phyloP scores from a whole-genome alignment of 1,140 invertebrate species.

The Leptoteleia sp. region DNA sequence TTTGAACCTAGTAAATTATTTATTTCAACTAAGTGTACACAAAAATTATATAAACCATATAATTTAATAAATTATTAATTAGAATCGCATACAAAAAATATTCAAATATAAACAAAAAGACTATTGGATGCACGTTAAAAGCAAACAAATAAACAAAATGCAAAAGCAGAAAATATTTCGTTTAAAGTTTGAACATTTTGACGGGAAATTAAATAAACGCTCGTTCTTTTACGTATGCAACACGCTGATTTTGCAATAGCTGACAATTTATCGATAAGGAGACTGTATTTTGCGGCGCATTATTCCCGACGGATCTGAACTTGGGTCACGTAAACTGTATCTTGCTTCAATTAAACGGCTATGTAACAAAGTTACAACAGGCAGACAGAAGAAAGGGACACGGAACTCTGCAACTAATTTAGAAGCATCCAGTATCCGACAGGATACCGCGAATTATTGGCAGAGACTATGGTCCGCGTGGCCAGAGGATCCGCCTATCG shows the following conservation, averaged over 20 bases:
- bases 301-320: conserved; percentile 42
- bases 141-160: no score
- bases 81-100: no score
- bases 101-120: no score
- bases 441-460: conserved; percentile 68
- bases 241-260: background rate
- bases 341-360: conserved; percentile 46
- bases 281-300: conserved; percentile 12
- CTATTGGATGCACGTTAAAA: no score
- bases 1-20: no score
- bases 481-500: conserved; percentile 58
- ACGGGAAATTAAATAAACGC: no score
- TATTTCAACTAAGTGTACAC: no score
- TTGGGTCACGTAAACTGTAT: conserved; percentile 40
- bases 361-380: conserved; percentile 49
- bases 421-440: conserved; percentile 68
- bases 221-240: background rate
- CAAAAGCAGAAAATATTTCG: no score
- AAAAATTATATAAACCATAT: no score
- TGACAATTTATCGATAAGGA: background rate
- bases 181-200: no score
- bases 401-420: conserved; percentile 67
- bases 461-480: conserved; percentile 35
- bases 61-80: no score
- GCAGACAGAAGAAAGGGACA: conserved; percentile 47